Percentiles rank a stretch among this genome's conserved stretches.
These are phyloP conservation scores for Nephila pilipes DNA, from an alignment of 1,140 invertebrate genomes.

Conservation along the genomic window DNA sequence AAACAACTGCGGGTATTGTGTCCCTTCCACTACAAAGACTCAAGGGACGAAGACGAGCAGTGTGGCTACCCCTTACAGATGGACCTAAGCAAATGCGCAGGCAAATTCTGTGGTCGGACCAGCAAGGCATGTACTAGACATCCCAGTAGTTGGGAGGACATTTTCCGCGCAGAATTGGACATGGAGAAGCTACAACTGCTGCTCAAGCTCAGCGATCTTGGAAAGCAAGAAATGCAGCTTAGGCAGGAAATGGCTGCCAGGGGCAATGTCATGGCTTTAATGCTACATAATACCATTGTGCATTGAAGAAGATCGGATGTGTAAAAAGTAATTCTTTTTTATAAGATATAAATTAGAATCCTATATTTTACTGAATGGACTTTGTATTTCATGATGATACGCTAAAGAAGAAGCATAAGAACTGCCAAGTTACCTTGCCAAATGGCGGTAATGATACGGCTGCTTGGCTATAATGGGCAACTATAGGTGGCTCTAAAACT, in stretches of 20 bases:
- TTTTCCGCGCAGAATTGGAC: slow-evolving; percentile 91
- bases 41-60: slow-evolving; percentile 88
- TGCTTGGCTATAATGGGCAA: too few species aligned
- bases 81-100: background rate
- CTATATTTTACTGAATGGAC: too few species aligned
- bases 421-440: too few species aligned
- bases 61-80: slow-evolving; percentile 95
- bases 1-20: slow-evolving; percentile 97
- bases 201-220: slow-evolving; percentile 94
- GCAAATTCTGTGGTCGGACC: slow-evolving; percentile 88
- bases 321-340: too few species aligned
- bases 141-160: slow-evolving; percentile 94
- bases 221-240: slow-evolving; percentile 92
- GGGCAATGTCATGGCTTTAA: slow-evolving; percentile 93
- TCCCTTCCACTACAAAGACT: slow-evolving; percentile 97
- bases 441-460: too few species aligned
- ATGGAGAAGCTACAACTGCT: slow-evolving; percentile 88
- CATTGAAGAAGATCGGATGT: slow-evolving; percentile 84
- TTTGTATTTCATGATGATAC: too few species aligned
- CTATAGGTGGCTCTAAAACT: too few species aligned
- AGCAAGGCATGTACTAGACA: slow-evolving; percentile 96
- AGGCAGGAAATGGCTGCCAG: slow-evolving; percentile 91
- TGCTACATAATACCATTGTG: slow-evolving; percentile 97
- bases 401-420: too few species aligned
- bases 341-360: too few species aligned